phyloP scores from a whole-genome alignment of 2,797 vertebrate genomes.

The Remorina albescens region DNA sequence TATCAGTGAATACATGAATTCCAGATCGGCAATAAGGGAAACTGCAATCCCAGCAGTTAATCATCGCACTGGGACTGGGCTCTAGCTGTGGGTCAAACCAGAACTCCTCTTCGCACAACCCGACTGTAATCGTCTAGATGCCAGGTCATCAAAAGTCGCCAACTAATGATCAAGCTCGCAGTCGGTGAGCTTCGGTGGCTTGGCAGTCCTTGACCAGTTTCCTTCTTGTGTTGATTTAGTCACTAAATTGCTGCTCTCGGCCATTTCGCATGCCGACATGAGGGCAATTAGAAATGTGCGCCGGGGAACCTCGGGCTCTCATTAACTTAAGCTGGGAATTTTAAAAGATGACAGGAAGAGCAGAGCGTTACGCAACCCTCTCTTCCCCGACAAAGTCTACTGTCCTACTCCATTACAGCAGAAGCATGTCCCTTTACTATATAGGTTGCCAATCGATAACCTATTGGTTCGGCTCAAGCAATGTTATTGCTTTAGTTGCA shows the following conservation, averaged over 20 bases:
- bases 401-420: conserved; percentile 71
- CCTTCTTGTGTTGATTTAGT: conserved; percentile 77
- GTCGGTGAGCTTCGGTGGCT: conserved; percentile 72
- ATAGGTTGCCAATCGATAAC: conserved; percentile 78
- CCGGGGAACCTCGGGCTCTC: conserved; percentile 79
- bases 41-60: conserved; percentile 46
- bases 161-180: conserved; percentile 71
- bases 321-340: conserved; percentile 78
- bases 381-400: conserved; percentile 58
- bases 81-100: conserved; percentile 30
- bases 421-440: conserved; percentile 65
- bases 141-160: conserved; percentile 70
- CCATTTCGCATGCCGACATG: conserved; percentile 71
- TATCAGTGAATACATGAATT: conserved; percentile 34
- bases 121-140: conserved; percentile 56
- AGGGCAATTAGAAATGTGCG: conserved; percentile 80
- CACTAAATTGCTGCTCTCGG: conserved; percentile 80
- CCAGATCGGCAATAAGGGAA: conserved; percentile 33
- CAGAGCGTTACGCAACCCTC: conserved; percentile 46
- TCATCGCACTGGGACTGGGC: conserved; percentile 21
- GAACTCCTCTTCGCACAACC: conserved; percentile 28
- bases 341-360: conserved; percentile 60
- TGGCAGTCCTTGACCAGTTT: conserved; percentile 79
- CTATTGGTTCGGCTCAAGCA: conserved; percentile 73
- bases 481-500: conserved; percentile 82